A percentile compares a stretch with the other conserved stretches of the same genome.
Evolutionary conservation across 64 coral and sea anemone genomes (phyloP).

Genomic region (Montipora capricornis): DNA sequence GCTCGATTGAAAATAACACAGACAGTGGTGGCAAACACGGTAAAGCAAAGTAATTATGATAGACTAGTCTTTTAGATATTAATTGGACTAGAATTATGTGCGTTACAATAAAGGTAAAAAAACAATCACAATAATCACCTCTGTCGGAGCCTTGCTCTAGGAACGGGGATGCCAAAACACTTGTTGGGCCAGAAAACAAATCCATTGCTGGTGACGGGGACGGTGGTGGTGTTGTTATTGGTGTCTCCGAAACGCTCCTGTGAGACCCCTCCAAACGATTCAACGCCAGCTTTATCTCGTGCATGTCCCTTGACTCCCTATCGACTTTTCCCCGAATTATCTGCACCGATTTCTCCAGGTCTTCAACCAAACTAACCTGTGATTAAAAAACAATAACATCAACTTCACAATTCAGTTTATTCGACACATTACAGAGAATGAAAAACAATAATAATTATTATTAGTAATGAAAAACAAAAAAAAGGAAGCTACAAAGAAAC

Average conservation of each 20-base stretch:
- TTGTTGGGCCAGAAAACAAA: not conserved
- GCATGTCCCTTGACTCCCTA: not conserved
- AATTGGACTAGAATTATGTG: not conserved
- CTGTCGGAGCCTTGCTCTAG: not conserved
- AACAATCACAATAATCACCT: not conserved
- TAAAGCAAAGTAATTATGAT: no score
- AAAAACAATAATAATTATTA: not conserved
- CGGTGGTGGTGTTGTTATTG: not conserved
- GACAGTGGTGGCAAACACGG: no score
- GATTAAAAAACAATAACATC: not conserved
- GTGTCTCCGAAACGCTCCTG: not conserved
- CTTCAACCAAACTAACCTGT: not conserved
- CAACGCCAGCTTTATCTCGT: not conserved
- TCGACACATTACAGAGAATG: not conserved
- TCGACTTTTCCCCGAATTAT: not conserved
- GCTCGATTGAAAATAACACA: no score
- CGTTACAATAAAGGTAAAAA: not conserved
- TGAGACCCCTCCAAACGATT: not conserved
- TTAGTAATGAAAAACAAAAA: not conserved
- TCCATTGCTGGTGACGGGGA: not conserved
- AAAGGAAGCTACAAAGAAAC: no score
- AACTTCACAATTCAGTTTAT: not conserved
- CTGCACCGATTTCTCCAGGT: not conserved
- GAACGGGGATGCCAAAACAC: not conserved
- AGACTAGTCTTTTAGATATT: no score